A percentile compares a stretch with the other conserved stretches of the same genome.
Conservation (phyloP, 2,113 vertebrate species). For the Elephantulus edwardii region DNA sequence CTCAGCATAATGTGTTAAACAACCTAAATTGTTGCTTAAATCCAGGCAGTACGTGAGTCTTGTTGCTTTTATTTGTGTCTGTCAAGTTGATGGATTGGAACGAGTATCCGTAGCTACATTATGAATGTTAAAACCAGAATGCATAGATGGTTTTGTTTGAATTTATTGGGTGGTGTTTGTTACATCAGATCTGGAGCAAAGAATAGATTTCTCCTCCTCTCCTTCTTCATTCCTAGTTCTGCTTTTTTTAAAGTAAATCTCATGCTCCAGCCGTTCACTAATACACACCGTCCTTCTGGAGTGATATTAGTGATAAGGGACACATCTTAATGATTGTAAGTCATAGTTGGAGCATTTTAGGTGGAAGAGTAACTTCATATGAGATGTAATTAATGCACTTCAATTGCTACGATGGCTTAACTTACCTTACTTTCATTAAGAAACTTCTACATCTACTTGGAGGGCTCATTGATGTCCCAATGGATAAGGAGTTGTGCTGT, state of each 20-base stretch:
- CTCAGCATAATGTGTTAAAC: constrained; percentile 25
- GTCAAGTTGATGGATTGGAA: background rate
- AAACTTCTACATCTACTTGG: background rate
- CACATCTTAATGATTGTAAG: background rate
- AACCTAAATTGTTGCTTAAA: constrained; percentile 2
- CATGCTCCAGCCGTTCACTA: background rate
- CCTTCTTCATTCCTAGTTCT: background rate
- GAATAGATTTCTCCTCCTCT: background rate
- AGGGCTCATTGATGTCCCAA: no score
- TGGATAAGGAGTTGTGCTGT: no score
- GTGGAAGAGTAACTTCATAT: background rate
- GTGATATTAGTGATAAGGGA: background rate
- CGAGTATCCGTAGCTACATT: background rate
- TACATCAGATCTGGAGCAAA: background rate
- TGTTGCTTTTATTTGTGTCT: constrained; percentile 11
- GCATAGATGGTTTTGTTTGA: background rate
- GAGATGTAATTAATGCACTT: background rate
- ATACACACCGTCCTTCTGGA: background rate
- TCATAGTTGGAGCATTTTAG: fast-evolving
- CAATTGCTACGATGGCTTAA: fast-evolving
- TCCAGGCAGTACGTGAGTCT: background rate
- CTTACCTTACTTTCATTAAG: background rate
- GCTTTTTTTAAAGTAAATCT: background rate
- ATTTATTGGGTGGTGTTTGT: background rate
- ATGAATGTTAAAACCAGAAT: constrained; percentile 11